Evolutionary conservation across 2,113 vertebrate species (phyloP), one percentile per base, ranked within the genome.

Genomic region (Cygnus buccinator): DNA sequence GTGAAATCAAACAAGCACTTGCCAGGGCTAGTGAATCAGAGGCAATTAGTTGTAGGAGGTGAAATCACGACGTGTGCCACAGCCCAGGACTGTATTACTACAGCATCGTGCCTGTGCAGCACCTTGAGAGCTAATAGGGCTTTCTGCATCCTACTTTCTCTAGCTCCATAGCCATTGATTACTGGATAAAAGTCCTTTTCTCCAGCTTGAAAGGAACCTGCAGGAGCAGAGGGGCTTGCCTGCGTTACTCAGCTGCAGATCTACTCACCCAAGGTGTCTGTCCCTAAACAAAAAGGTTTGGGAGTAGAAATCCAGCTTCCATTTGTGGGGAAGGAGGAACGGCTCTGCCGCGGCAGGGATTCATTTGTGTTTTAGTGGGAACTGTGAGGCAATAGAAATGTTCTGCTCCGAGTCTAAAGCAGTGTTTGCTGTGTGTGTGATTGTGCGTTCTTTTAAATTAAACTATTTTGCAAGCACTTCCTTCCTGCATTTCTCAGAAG

Each of bases 401-500:
- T 89, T 74, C 79, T 73, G 83, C 93, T 67, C 29, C 0, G 21
- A 46, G 77, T 9, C 82, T 62, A 22, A 25, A 57, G 87, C 91
- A 41, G 76, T n/a, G 48, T 48, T 92, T 95, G 89, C 90, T 76
- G 4, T 78, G 29, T 95, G 79, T 77, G 83, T 74, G 91, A 94
- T 89, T 94, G 88, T 94, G 70, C n/a, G 17, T 87, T 80, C 93
- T 86, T 92, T 96, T 84, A 95, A 94, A 96, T 96, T 91, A 87
- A 93, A 95, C 96, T 95, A 83, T 97, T 97, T 96, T 97, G 92
- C 96, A 94, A 96, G 83, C 86, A 95, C 91, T 97, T 97, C 97
- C 97, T 97, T 97, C 97, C 96, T 97, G 94, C 96, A 95, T 96
- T 97, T 97, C 96, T 97, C 96, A 96, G 97, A 95, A 96, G 90